Percentiles rank a stretch among this genome's conserved stretches.
phyloP scores from a whole-genome alignment of 2,113 vertebrate genomes.

The Polypterus senegalus region DNA sequence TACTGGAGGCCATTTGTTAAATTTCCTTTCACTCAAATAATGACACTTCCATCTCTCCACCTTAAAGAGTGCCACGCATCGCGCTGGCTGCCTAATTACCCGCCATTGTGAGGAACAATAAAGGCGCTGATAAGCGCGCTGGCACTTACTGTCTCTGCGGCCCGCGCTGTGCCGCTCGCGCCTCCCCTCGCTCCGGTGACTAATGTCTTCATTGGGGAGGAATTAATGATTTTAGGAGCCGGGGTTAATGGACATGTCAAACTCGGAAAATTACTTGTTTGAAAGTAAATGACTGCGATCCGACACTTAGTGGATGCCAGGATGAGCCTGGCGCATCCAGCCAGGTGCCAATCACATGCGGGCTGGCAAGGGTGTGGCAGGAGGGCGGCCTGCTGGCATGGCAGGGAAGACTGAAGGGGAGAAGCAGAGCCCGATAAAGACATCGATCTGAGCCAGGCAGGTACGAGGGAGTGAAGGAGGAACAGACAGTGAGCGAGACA shows the following conservation, averaged over 20 bases:
- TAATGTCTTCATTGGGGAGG: slow-evolving; percentile 81
- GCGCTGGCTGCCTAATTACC: slow-evolving; percentile 59
- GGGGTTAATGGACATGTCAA: slow-evolving; percentile 91
- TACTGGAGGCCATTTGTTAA: slow-evolving; percentile 53
- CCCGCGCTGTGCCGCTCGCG: too few species aligned
- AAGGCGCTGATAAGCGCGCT: slow-evolving; percentile 46
- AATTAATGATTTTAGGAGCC: slow-evolving; percentile 83
- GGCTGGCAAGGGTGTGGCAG: too few species aligned
- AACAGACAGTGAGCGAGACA: too few species aligned
- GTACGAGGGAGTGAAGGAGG: too few species aligned
- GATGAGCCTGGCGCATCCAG: too few species aligned
- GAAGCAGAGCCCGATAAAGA: too few species aligned
- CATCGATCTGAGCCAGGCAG: too few species aligned
- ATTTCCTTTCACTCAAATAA: slow-evolving; percentile 50
- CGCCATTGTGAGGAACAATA: slow-evolving; percentile 52
- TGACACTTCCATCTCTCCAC: slow-evolving; percentile 60
- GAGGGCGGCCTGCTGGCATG: too few species aligned
- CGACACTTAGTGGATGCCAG: slow-evolving; percentile 74
- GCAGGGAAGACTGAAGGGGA: too few species aligned
- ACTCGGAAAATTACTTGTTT: slow-evolving; percentile 90
- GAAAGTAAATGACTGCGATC: slow-evolving; percentile 87
- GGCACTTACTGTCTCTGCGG: slow-evolving; percentile 12
- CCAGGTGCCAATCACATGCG: too few species aligned
- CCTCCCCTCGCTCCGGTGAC: slow-evolving; percentile 59
- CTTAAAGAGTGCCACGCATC: slow-evolving; percentile 29